phyloP scores from a whole-genome alignment of 2,797 vertebrate species.

The Poecilia wingei region DNA sequence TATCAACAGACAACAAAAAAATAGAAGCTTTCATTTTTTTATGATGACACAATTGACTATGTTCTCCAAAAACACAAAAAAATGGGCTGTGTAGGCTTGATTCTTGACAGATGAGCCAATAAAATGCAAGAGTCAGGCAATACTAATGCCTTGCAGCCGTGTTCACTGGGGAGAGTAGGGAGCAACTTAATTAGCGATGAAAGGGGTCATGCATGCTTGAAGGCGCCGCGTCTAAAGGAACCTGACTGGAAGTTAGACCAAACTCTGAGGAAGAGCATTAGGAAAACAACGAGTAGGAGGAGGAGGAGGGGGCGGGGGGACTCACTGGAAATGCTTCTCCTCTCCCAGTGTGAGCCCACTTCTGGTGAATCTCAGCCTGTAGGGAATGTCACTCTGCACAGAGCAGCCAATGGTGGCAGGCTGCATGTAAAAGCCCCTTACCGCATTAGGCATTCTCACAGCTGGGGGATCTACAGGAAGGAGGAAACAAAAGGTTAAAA shows the following conservation, averaged over 20 bases:
- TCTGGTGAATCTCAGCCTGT: constrained; percentile 84
- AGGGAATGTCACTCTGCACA: constrained; percentile 87
- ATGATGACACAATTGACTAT: constrained; percentile 63
- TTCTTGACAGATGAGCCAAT: constrained; percentile 62
- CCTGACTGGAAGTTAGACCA: constrained; percentile 5
- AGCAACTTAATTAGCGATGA: constrained; percentile 48
- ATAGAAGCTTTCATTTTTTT: constrained; percentile 48
- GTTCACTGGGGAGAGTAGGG: constrained; percentile 26
- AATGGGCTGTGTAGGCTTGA: constrained; percentile 37
- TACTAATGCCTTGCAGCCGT: constrained; percentile 55
- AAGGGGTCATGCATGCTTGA: constrained; percentile 23
- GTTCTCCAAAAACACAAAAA: constrained; percentile 36
- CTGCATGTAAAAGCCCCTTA: constrained; percentile 83
- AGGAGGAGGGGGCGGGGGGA: constrained; percentile 5
- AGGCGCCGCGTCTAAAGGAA: constrained; percentile 28
- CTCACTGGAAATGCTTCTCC: constrained; percentile 86
- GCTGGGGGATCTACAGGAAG: constrained; percentile 78
- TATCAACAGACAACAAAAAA: constrained; percentile 22
- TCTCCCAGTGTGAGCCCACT: constrained; percentile 81
- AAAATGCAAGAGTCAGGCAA: constrained; percentile 40
- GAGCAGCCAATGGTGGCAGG: constrained; percentile 85
- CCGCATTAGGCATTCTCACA: constrained; percentile 86
- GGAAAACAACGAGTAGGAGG: not conserved
- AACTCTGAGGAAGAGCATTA: constrained; percentile 25
- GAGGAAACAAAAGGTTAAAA: constrained; percentile 53